Conservation (phyloP, 2,797 vertebrate species). For the Crax fasciolata region DNA sequence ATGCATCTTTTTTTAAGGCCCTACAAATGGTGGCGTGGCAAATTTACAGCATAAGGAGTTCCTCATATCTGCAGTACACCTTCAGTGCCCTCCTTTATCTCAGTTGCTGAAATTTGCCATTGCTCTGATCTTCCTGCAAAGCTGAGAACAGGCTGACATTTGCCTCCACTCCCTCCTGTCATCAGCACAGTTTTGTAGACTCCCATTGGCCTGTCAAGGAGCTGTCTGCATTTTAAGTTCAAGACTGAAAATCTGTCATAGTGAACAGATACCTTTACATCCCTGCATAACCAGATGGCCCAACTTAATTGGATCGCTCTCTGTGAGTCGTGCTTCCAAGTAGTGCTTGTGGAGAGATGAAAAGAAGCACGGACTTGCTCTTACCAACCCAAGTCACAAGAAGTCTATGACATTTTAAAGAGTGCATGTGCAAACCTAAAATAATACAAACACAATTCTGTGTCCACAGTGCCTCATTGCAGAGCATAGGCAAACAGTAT, state of each 20-base stretch:
- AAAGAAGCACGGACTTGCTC: neutral
- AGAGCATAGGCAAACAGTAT: neutral
- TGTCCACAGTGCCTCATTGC: neutral
- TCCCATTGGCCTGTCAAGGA: neutral
- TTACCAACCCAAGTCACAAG: neutral
- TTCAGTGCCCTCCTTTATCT: neutral
- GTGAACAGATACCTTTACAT: neutral
- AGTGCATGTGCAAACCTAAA: neutral
- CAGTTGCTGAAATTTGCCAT: conserved; percentile 2
- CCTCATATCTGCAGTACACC: neutral
- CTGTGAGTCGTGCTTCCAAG: neutral
- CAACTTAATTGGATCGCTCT: neutral
- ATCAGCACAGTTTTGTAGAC: neutral
- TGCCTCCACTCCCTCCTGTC: neutral
- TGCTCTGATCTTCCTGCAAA: neutral
- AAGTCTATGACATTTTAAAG: neutral
- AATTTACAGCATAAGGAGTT: neutral
- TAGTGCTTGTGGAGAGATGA: neutral
- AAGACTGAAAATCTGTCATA: neutral
- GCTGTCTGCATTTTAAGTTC: neutral
- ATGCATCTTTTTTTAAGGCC: neutral
- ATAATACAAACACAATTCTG: neutral
- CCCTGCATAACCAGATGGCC: neutral
- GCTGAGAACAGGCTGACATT: neutral
- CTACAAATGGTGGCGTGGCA: neutral